Percentiles rank a stretch among this genome's conserved stretches.
Conservation (phyloP, 2,888 invertebrate genomes). For the Platycheirus albimanus region DNA sequence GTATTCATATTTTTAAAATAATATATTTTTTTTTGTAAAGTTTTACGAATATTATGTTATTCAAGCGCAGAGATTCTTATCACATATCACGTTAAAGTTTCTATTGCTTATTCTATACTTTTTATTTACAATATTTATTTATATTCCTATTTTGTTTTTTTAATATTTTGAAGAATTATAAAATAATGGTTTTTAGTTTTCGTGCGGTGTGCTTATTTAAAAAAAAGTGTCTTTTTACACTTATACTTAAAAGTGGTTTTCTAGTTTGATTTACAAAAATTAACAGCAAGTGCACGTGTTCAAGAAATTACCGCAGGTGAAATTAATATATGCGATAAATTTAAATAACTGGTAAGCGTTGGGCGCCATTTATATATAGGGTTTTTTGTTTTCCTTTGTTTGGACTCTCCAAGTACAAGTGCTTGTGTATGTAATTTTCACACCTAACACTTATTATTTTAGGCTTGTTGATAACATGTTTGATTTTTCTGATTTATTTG, state of each 20-base stretch:
- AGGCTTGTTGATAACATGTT: no score
- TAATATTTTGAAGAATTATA: constrained; percentile 25
- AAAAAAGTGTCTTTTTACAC: constrained; percentile 11
- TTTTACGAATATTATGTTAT: constrained; percentile 43
- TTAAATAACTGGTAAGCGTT: constrained; percentile 11
- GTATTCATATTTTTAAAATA: constrained; percentile 27
- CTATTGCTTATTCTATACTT: constrained; percentile 70
- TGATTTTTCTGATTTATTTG: no score
- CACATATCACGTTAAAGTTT: constrained; percentile 70
- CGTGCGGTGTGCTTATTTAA: constrained; percentile 54
- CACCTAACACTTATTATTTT: no score
- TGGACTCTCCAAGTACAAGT: neutral
- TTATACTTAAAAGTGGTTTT: constrained; percentile 3
- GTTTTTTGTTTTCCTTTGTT: neutral
- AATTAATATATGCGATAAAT: neutral
- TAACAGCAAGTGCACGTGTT: no score
- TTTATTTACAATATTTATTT: constrained; percentile 51
- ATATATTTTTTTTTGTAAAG: constrained; percentile 37
- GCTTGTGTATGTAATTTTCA: no score
- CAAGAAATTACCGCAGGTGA: neutral
- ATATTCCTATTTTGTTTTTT: neutral
- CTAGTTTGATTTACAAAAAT: neutral
- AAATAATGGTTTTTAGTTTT: constrained; percentile 28
- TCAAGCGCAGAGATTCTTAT: constrained; percentile 69
- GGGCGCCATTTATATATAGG: constrained; percentile 31